Evolutionary conservation across 2,797 vertebrate genomes (phyloP).

Genomic region (Tapera naevia): DNA sequence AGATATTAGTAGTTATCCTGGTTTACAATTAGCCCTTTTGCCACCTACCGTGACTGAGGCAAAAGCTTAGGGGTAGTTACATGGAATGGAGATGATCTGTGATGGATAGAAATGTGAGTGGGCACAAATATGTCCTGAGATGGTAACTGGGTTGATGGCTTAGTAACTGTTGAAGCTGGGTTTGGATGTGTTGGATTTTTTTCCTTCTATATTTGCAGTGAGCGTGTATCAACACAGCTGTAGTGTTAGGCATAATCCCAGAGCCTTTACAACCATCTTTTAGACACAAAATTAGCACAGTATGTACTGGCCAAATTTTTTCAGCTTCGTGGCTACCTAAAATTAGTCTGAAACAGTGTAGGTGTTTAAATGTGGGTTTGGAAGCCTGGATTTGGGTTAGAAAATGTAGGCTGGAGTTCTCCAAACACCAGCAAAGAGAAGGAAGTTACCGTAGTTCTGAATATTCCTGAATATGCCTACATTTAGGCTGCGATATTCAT

Average conservation of each 20-base stretch:
- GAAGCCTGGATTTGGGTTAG: conserved; percentile 19
- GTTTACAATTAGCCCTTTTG: not conserved
- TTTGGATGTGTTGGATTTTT: not conserved
- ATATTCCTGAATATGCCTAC: not conserved
- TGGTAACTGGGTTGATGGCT: not conserved
- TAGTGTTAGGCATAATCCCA: conserved; percentile 40
- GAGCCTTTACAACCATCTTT: conserved; percentile 13
- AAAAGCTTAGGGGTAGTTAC: not conserved
- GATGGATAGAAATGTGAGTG: not conserved
- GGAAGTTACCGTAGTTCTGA: not conserved
- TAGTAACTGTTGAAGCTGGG: not conserved
- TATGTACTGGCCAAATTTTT: conserved; percentile 9
- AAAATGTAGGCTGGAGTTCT: conserved; percentile 32
- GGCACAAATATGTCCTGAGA: not conserved
- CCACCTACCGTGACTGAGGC: not conserved
- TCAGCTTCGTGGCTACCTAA: conserved; percentile 46
- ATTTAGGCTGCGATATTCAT: not conserved
- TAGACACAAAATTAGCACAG: not conserved
- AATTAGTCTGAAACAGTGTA: conserved; percentile 59
- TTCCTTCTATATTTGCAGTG: conserved; percentile 38
- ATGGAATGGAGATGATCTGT: not conserved
- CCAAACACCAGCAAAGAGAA: not conserved
- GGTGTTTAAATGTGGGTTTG: conserved; percentile 14
- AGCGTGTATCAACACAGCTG: conserved; percentile 41
- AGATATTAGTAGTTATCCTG: not conserved